phyloP scores from a whole-genome alignment of 2,888 invertebrate genomes.

The Ctena decussata region DNA sequence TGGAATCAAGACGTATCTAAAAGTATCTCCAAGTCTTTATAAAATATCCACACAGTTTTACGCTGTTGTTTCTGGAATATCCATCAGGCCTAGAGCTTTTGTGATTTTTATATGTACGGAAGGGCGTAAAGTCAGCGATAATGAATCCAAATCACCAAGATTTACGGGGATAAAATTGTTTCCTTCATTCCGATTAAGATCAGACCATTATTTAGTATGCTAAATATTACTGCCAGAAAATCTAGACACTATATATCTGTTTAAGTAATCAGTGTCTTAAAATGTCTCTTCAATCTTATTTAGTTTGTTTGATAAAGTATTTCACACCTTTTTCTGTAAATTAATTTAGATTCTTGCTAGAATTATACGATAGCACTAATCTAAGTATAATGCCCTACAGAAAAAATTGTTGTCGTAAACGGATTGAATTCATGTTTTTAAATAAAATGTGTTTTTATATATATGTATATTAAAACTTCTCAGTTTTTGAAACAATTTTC shows the following conservation, averaged over 20 bases:
- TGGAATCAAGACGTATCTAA: slow-evolving; percentile 56
- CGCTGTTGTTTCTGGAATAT: slow-evolving; percentile 51
- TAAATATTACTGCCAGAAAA: slow-evolving; percentile 54
- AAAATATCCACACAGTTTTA: slow-evolving; percentile 19
- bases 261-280: slow-evolving; percentile 4
- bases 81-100: slow-evolving; percentile 57
- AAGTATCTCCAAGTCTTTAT: slow-evolving; percentile 48
- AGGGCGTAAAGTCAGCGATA: slow-evolving; percentile 58
- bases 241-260: slow-evolving; percentile 3
- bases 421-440: no score
- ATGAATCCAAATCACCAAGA: slow-evolving; percentile 61
- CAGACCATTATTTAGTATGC: slow-evolving; percentile 56
- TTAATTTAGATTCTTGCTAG: no score
- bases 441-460: no score
- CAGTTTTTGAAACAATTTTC: no score
- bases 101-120: slow-evolving; percentile 56
- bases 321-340: not conserved
- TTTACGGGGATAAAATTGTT: slow-evolving; percentile 64
- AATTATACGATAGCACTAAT: no score
- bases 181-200: slow-evolving; percentile 53
- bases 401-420: no score
- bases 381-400: no score
- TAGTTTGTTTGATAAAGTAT: not conserved
- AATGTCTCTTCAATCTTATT: slow-evolving; percentile 11
- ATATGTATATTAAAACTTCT: no score